Evolutionary conservation across 2,797 vertebrate species (phyloP), one percentile per base, ranked within the genome.

Genomic region (Scolopax bukidnonensis): DNA sequence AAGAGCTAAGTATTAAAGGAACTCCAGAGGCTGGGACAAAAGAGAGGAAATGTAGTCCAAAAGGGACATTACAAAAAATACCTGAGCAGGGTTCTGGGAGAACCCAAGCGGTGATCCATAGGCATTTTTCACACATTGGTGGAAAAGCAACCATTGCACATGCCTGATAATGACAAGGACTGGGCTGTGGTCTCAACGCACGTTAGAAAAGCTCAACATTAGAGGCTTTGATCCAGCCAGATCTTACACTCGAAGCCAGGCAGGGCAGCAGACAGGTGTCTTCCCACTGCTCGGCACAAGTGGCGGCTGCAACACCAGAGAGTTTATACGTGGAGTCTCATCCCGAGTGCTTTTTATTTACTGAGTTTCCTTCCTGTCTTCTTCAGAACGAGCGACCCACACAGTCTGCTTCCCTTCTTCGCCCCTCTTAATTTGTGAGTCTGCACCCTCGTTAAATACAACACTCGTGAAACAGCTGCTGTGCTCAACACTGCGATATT

Each of bases 341-440:
- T 30, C n/a, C 48, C 17, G 5, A 88, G 54, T 59, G 32, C 7
- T 92, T 88, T 89, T 67, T 48, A 47, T 63, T 81, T 76, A 69
- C 56, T 12, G 56, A 18, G 50, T 74, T 95, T 76, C 43, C n/a
- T 84, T 91, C 56, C 60, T 91, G 41, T 79, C 67, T 76, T 84
- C 51, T 84, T 63, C 25, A 86, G 47, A 63, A 93, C 17, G 54
- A 93, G 40, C 56, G 93, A 60, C 40, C 28, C 78, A 60, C 76
- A 57, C 43, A 65, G 61, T 40, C 73, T 85, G 48, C 23, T 84
- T 85, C 73, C 30, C 61, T 75, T 74, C 71, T 83, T 83, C 1
- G 0, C 41, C 87, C 41, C 27, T 84, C 36, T 85, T 84, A 71
- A 57, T 84, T 89, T 82, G 48, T 68, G 32, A 85, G 61, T 47